These are phyloP conservation scores for Epinephelus fuscoguttatus DNA, from an alignment of 2,113 vertebrate species.

Conservation along the genomic window DNA sequence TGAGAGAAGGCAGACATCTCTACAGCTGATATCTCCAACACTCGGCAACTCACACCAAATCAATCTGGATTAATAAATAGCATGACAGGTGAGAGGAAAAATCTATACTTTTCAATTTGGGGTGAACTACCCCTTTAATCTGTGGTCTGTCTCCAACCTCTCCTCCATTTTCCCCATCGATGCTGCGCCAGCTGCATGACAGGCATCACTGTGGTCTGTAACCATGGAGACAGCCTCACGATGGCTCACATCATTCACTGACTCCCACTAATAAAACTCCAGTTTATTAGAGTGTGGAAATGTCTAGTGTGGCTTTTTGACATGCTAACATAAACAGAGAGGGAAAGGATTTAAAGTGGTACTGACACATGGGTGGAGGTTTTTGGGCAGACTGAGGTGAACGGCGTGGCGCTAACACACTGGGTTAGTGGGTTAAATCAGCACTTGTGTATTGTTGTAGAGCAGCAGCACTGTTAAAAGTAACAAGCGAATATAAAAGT, in stretches of 20 bases:
- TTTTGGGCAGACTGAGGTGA: constrained; percentile 46
- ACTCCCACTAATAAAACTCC: constrained; percentile 67
- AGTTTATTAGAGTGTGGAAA: constrained; percentile 75
- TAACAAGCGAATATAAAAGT: constrained; percentile 40
- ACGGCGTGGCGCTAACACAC: constrained; percentile 2
- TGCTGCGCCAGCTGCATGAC: constrained; percentile 54
- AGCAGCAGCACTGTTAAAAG: constrained; percentile 20
- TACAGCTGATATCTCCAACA: too few species aligned
- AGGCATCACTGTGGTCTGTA: constrained; percentile 66
- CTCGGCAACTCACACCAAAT: too few species aligned
- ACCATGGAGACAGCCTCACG: constrained; percentile 58
- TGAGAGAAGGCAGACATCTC: too few species aligned
- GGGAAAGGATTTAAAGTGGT: constrained; percentile 62
- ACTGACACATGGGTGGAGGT: constrained; percentile 55
- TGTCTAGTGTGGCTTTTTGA: constrained; percentile 74
- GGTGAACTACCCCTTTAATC: not conserved
- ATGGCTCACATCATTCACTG: constrained; percentile 53
- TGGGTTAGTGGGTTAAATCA: constrained; percentile 63
- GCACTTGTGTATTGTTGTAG: constrained; percentile 15
- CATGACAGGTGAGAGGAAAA: too few species aligned
- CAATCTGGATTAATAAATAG: too few species aligned
- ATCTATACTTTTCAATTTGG: too few species aligned
- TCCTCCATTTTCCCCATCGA: constrained; percentile 37
- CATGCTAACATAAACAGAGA: constrained; percentile 69
- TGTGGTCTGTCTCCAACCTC: constrained; percentile 2